A percentile compares a stretch with the other conserved stretches of the same genome.
Conservation (phyloP, 2,113 vertebrate genomes). For the Cichladusa arquata region DNA sequence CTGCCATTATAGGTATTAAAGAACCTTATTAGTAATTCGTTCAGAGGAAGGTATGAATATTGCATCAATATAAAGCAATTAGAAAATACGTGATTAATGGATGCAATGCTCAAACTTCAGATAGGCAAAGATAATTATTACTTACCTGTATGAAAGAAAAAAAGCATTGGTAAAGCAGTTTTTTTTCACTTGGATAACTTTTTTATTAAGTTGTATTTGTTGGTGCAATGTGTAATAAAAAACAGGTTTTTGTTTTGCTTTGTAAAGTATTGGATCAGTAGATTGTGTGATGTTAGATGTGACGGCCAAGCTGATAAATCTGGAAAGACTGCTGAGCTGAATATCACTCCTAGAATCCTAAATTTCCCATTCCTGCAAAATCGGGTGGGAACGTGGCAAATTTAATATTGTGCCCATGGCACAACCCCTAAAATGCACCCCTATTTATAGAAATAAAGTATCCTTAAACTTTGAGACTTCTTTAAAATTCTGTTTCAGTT, state of each 20-base stretch:
- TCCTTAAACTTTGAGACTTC: not conserved
- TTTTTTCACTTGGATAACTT: not conserved
- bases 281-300: rapidly evolving
- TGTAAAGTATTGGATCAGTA: not conserved
- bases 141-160: not conserved
- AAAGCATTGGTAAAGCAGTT: not conserved
- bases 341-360: not conserved
- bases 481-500: not conserved
- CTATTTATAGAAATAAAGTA: not conserved
- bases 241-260: not conserved
- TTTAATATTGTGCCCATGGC: not conserved
- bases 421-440: not conserved
- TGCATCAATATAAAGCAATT: not conserved
- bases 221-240: not conserved
- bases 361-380: not conserved
- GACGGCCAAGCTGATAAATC: not conserved
- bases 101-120: not conserved
- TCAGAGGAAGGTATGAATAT: not conserved
- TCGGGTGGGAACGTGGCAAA: not conserved
- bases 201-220: not conserved
- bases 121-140: not conserved
- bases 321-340: not conserved
- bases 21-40: not conserved
- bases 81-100: not conserved
- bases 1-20: not conserved